Base-by-base conservation (phyloP, 1,140 invertebrate species). In the Sinonovacula constricta region DNA sequence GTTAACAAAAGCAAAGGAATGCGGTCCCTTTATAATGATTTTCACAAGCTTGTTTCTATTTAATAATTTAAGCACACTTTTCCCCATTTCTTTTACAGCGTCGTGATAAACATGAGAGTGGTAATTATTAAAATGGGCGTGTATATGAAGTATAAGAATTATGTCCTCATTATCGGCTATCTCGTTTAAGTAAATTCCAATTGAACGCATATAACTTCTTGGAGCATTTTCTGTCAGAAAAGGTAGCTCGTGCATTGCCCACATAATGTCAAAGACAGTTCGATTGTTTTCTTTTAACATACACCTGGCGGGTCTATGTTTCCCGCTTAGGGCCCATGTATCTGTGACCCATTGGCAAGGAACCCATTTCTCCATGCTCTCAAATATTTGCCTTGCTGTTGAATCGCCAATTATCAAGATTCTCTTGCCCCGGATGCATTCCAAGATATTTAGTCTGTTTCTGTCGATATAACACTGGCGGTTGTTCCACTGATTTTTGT, bases 341-440 rank as follows among this genome's bases (percentile, higher is more conserved):
- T 77, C 74, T 5, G 63, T 77, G 45, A 59, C 26, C 34, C 51
- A 77, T 33, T 57, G 30, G 49, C 74, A 77, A 15, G 63, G 33
- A 14, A 77, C 30, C 1, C 45, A 36, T 12, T 26, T 26, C 45
- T 68, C 30, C 3, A 77, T 59, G 2, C 30, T 14, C 10, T 56
- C 54, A 67, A 59, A 68, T 22, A 67, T 59, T 56, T 77, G 74
- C 2, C 74, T 57, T 15, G 31, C n/a, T 1, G 74, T 77, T 5
- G 74, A 77, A 51, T 77, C 74, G 18, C 74, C 74, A 18, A 77
- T 59, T 7, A 77, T 26, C 1, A 59, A 26, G 24, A 77, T n/a
- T 10, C n/a, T 57, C 12, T 34, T 57, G 31, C 68, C 68, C 5
- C 26, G 15, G 5, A 77, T 36, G 26, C 65, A 77, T 10, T 15